Conservation (phyloP, 2,797 vertebrate genomes). For the Takifugu rubripes region DNA sequence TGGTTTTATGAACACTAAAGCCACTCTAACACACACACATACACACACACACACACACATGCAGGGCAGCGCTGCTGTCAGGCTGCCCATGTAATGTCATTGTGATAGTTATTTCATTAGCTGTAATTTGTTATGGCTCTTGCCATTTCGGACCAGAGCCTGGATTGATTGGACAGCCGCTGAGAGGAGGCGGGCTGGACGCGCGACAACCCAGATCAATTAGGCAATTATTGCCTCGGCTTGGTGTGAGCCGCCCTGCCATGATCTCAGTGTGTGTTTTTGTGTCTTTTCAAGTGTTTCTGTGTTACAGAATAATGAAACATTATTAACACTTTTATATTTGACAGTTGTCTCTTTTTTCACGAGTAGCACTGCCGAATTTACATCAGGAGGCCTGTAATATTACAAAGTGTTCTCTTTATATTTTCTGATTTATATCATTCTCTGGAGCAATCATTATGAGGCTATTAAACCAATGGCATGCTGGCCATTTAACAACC, state of each 20-base stretch:
- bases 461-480: conserved; percentile 57
- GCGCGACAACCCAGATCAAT: conserved; percentile 61
- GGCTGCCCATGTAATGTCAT: conserved; percentile 72
- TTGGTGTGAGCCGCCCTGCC: conserved; percentile 26
- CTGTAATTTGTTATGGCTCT: conserved; percentile 78
- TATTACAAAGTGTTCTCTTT: conserved; percentile 34
- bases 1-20: conserved; percentile 38
- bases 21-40: conserved; percentile 12
- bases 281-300: conserved; percentile 22
- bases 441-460: conserved; percentile 40
- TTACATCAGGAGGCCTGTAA: conserved; percentile 4
- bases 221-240: conserved; percentile 55
- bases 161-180: conserved; percentile 69
- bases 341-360: background rate
- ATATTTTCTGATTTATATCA: conserved; percentile 47
- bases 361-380: background rate
- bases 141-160: conserved; percentile 75
- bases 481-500: conserved; percentile 53
- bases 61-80: conserved; percentile 63
- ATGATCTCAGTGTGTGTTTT: conserved; percentile 2
- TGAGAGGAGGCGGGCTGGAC: conserved; percentile 61
- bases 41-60: conserved; percentile 32
- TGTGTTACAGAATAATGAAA: background rate
- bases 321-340: background rate
- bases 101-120: conserved; percentile 82